Conservation (phyloP, 2,888 invertebrate species). For the Oxytorus armatus region DNA sequence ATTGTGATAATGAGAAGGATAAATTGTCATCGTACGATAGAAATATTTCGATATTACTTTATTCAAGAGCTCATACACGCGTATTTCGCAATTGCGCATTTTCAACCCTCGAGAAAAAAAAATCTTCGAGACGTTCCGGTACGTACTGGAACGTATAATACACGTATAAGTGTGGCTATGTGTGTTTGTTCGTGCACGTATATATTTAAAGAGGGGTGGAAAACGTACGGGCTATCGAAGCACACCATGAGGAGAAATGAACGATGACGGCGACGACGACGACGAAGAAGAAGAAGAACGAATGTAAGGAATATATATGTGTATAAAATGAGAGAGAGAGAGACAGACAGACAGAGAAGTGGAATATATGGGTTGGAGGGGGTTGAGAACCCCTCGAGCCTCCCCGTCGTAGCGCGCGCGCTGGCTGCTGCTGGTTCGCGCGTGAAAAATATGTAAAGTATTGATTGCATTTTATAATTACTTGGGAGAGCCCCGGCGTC, state of each 20-base stretch:
- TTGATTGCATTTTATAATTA: constrained; percentile 85
- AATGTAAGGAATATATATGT: constrained; percentile 35
- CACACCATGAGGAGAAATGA: constrained; percentile 38
- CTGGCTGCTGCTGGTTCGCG: constrained; percentile 71
- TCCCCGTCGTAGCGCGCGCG: constrained; percentile 67
- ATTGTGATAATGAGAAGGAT: background rate
- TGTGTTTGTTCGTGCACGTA: constrained; percentile 3
- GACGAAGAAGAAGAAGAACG: constrained; percentile 46
- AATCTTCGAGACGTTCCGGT: constrained; percentile 19
- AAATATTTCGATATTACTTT: background rate
- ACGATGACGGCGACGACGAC: constrained; percentile 38
- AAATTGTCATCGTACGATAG: background rate
- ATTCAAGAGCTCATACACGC: background rate
- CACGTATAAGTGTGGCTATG: background rate
- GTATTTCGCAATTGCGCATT: background rate
- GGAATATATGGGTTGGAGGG: constrained; percentile 38
- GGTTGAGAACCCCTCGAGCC: constrained; percentile 67
- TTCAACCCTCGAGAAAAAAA: constrained; percentile 24
- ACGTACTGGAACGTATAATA: background rate
- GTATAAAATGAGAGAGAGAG: constrained; percentile 3
- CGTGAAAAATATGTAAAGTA: constrained; percentile 85
- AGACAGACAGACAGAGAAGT: constrained; percentile 58
- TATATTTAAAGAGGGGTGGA: constrained; percentile 47
- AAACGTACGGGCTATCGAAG: constrained; percentile 57
- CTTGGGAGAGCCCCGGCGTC: constrained; percentile 82